These are phyloP conservation scores for Temnothorax nylanderi DNA, from an alignment of 1,140 invertebrate species.

Conservation along the genomic window DNA sequence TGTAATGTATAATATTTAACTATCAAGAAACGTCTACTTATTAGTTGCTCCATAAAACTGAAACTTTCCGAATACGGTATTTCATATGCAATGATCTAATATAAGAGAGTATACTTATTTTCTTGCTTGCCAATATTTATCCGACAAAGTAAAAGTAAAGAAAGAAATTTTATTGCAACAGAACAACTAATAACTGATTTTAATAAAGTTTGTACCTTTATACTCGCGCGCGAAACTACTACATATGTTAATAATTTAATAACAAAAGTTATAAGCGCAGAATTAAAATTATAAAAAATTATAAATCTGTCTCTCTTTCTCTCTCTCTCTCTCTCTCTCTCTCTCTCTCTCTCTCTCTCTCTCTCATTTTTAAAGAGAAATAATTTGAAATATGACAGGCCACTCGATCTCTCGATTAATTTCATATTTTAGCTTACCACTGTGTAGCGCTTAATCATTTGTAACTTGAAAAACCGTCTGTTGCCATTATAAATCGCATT, in stretches of 20 bases:
- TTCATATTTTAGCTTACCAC: constrained; percentile 34
- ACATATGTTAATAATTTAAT: background rate
- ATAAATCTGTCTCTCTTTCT: background rate
- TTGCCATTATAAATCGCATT: constrained; percentile 55
- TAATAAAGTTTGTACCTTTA: background rate
- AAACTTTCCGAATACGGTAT: background rate
- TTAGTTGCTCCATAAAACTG: background rate
- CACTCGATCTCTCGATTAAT: constrained; percentile 9
- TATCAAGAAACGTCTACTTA: constrained; percentile 2
- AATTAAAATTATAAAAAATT: background rate
- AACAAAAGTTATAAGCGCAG: background rate
- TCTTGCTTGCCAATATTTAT: background rate
- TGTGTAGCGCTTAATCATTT: constrained; percentile 12
- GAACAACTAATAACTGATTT: background rate
- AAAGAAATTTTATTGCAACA: background rate
- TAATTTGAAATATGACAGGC: background rate
- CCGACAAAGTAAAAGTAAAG: background rate
- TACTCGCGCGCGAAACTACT: background rate
- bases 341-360: background rate
- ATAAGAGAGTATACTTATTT: background rate
- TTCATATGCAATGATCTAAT: background rate
- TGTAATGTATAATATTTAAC: constrained; percentile 10
- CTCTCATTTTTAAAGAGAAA: background rate
- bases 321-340: background rate
- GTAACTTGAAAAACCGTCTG: constrained; percentile 45